A percentile compares a stretch with the other conserved stretches of the same genome.
Evolutionary conservation across 2,113 vertebrate species (phyloP).

Genomic region (Nannobrachium achirus): DNA sequence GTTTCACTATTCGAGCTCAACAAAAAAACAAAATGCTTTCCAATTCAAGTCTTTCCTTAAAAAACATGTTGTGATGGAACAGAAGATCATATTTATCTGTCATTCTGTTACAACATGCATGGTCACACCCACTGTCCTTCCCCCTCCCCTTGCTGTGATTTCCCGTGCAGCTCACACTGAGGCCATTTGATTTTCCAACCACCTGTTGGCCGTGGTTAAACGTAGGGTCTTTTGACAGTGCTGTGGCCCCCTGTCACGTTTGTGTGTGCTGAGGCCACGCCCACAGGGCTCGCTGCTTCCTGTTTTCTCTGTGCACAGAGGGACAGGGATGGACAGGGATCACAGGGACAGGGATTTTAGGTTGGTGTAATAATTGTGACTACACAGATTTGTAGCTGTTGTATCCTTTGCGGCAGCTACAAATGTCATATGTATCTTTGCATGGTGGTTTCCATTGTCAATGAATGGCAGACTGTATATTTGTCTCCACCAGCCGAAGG

Average conservation of each 20-base stretch:
- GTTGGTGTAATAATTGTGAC: no score
- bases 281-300: slow-evolving; percentile 45
- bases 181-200: slow-evolving; percentile 55
- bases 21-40: neutral
- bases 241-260: slow-evolving; percentile 34
- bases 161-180: slow-evolving; percentile 14
- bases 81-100: neutral
- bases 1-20: neutral
- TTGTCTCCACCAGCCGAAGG: no score
- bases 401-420: no score
- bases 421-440: no score
- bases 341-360: slow-evolving; percentile 10
- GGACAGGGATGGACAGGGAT: neutral
- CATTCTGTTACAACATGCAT: neutral
- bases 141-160: neutral
- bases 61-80: neutral
- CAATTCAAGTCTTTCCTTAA: neutral
- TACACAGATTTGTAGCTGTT: no score
- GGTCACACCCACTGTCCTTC: neutral
- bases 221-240: slow-evolving; percentile 10
- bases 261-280: neutral
- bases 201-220: slow-evolving; percentile 19
- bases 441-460: no score
- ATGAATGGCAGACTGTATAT: no score
- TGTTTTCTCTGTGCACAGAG: slow-evolving; percentile 38